Evolutionary conservation across 2,888 invertebrate genomes (phyloP).

Genomic region (Mimas tiliae): DNA sequence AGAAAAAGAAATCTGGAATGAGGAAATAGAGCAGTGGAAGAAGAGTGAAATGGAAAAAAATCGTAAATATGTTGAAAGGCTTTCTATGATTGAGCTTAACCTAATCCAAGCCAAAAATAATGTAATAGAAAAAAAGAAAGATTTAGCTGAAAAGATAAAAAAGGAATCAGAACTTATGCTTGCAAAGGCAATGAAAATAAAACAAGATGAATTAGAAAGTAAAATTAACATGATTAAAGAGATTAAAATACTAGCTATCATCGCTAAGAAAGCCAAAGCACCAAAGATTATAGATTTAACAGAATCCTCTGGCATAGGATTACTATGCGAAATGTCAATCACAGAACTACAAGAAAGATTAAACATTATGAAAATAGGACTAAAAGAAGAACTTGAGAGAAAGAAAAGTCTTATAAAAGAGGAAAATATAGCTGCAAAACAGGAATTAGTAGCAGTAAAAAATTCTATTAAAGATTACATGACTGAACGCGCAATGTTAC

Average conservation of each 20-base stretch:
- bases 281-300: slow-evolving; percentile 85
- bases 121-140: slow-evolving; percentile 58
- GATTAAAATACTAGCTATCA: slow-evolving; percentile 74
- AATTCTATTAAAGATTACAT: slow-evolving; percentile 68
- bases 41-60: slow-evolving; percentile 76
- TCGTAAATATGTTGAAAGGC: slow-evolving; percentile 72
- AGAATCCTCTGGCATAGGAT: slow-evolving; percentile 83
- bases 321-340: slow-evolving; percentile 87
- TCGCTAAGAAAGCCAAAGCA: slow-evolving; percentile 79
- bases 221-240: slow-evolving; percentile 79
- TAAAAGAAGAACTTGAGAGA: slow-evolving; percentile 80
- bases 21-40: slow-evolving; percentile 81
- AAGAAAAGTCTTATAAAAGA: slow-evolving; percentile 74
- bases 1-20: slow-evolving; percentile 75
- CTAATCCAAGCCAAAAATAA: slow-evolving; percentile 62
- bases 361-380: slow-evolving; percentile 72
- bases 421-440: slow-evolving; percentile 71
- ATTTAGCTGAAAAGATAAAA: slow-evolving; percentile 60
- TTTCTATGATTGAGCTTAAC: slow-evolving; percentile 61
- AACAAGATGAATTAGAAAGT: slow-evolving; percentile 79
- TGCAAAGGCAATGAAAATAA: slow-evolving; percentile 68
- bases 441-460: slow-evolving; percentile 76
- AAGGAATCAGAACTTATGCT: slow-evolving; percentile 61
- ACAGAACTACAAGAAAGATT: slow-evolving; percentile 86
- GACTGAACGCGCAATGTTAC: slow-evolving; percentile 56